These are phyloP conservation scores for Pogonus chalceus DNA, from an alignment of 1,140 invertebrate genomes.

Conservation along the genomic window DNA sequence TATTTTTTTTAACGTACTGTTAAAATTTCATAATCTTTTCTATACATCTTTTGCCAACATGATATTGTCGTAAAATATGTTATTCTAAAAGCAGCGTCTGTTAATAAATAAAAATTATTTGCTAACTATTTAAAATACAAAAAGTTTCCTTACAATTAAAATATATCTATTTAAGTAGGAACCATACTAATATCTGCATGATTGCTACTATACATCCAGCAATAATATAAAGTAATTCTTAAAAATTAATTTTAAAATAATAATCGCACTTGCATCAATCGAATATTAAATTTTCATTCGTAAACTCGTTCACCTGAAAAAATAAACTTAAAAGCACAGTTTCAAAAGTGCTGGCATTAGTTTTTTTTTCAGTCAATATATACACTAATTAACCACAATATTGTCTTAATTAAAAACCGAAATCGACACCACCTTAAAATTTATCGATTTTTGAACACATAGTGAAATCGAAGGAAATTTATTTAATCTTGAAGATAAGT, in stretches of 20 bases:
- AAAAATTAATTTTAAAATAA: neutral
- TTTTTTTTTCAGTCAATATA: no score
- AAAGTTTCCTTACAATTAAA: neutral
- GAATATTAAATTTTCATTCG: neutral
- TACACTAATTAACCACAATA: no score
- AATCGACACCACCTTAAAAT: neutral
- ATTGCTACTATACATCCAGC: neutral
- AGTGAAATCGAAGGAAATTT: no score
- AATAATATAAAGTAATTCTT: neutral
- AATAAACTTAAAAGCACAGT: neutral
- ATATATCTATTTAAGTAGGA: neutral
- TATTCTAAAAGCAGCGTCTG: no score
- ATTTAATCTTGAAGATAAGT: no score
- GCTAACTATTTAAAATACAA: no score
- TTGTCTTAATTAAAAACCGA: neutral
- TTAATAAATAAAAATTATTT: no score
- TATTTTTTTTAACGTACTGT: no score
- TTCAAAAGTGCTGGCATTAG: neutral
- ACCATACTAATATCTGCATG: neutral
- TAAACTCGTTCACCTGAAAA: neutral
- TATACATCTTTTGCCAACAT: no score
- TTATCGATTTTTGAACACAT: neutral
- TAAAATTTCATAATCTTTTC: no score
- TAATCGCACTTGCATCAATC: neutral
- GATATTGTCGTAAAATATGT: no score